Evolutionary conservation across 1,140 invertebrate species (phyloP), one percentile per base, ranked within the genome.

Genomic region (Propsilocerus akamusi): DNA sequence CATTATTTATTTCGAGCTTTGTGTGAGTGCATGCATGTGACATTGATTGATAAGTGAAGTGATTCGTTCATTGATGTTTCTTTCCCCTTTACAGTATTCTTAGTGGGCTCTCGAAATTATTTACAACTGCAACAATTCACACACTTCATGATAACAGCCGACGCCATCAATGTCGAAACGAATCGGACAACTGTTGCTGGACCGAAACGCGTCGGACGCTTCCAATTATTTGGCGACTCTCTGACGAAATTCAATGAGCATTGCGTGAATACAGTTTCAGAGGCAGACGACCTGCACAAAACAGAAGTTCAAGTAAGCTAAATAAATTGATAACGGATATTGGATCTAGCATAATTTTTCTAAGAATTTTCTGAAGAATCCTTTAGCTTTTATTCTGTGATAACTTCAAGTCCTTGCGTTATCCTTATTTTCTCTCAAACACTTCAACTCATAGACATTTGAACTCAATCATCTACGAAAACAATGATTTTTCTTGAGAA

Each of bases 181-280:
- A 69, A 60, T 61, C 62, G 67, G 52, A 63, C 68, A 0, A 64
- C 62, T 1, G 55, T 59, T 0, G 57, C 59, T 2, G 64, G 34
- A 59, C 72, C 52, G 37, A 64, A 71, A 52, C 67, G 69, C 22
- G 75, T 80, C 26, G 84, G 84, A 12, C 80, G 76, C 56, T 87
- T 87, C 59, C 81, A 90, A 68, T 70, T 92, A 5, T 88, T 86
- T 56, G 77, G 80, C 0, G 87, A 92, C 60, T 76, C 77, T 0
- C 64, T 83, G 23, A 80, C 81, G 3, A 75, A 75, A 53, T 90
- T 86, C 61, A 83, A 89, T 53, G 86, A 91, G 54, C 78, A 86
- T 49, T 93, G 91, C 60, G 72, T 85, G 1, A 90, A 93, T 63
- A 87, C 86, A 0, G 76, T 94, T 0, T 79, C 81, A 0, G 84